Base-by-base conservation (phyloP, 1,140 invertebrate species). In the Pseudomyrmex concolor region DNA sequence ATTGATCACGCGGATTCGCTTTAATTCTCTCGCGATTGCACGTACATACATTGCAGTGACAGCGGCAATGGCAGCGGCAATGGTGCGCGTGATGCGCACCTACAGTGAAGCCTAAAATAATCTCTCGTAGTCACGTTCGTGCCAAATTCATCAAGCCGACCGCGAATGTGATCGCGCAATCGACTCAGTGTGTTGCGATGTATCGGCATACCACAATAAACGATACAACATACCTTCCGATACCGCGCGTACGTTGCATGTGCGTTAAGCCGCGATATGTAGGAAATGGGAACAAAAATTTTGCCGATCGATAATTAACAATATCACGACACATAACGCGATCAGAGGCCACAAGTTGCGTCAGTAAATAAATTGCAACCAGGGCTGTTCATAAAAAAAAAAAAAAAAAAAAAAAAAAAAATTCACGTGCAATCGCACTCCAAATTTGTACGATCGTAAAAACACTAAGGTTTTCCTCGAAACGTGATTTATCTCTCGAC, bases 91-190 rank as follows among this genome's bases (percentile, higher is more conserved):
- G 76, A 62, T 78, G 67, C 34, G 34, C 67, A 87, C 68, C 73
- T 78, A 66, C 68, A 59, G 59, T 9, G 17, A 13, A 12, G 72
- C 87, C 68, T 22, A 89, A 89, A 89, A 89, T 89, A 89, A 89
- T 89, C 80, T 19, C 60, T 83, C 54, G 45, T 57, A 50, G 57
- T 19, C 13, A 51, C 60, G 55, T 63, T 51, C 66, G 86, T 88
- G 86, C 86, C 86, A 88, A 87, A 88, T 84, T 34, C 45, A 76
- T 73, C 86, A 67, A 83, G 76, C 34, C 25, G 45, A 34, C 10
- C 60, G 43, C 17, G 45, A 83, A 66, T 60, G 70, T 22, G 57
- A 68, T 73, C 71, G 80, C 60, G 72, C 71, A 82, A 83, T 59
- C 17, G 86, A 22, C 57, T 55, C 63, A 13, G 55, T 59, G 55